Evolutionary conservation across 2,113 vertebrate genomes (phyloP), one percentile per base, ranked within the genome.

Genomic region (Hippocampus zosterae): DNA sequence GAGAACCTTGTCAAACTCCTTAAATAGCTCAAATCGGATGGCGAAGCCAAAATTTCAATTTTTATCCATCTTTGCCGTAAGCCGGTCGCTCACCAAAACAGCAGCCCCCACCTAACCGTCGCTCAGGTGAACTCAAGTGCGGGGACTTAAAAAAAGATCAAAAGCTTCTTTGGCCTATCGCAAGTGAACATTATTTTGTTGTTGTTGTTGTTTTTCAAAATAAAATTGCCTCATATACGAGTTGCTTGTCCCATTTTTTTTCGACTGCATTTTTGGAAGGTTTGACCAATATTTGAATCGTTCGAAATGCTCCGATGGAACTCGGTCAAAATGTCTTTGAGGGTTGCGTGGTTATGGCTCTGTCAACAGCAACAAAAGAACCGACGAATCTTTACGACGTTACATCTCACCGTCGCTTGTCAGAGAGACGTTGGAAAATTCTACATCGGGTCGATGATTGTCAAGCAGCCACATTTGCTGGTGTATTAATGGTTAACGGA

Each of bases 401-500:
- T 69, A 21, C 37, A 25, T 65, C 56, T 16, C 11, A 37, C 67
- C 16, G 19, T 59, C 67, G 3, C 55, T 56, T 1, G 41, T 2
- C 7, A 5, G 46, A 8, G 23, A 6, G 27, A 2, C 19, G 42
- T 56, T 40, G 13, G 25, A 23, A 55, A 60, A 60, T 33, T 8
- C 5, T 15, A 6, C 56, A 16, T 55, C 21, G 4, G 0, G 52
- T 55, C 52, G 21, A 9, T 59, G 56, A 59, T 33, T 16, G 25
- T 29, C 57, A 15, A 60, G 55, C 55, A 13, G 23, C 25, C 13
- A 57, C 1, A 8, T 9, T 33, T 60, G 27, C 27, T 18, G 15
- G 25, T 60, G 15, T 7, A 67, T 78, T 74, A 70, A 80, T 73
- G n/a, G 29, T 73, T 72, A 72, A 70, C 27, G 3, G 15, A 29